Evolutionary conservation across 2,113 vertebrate species (phyloP).

Genomic region (Naja naja): DNA sequence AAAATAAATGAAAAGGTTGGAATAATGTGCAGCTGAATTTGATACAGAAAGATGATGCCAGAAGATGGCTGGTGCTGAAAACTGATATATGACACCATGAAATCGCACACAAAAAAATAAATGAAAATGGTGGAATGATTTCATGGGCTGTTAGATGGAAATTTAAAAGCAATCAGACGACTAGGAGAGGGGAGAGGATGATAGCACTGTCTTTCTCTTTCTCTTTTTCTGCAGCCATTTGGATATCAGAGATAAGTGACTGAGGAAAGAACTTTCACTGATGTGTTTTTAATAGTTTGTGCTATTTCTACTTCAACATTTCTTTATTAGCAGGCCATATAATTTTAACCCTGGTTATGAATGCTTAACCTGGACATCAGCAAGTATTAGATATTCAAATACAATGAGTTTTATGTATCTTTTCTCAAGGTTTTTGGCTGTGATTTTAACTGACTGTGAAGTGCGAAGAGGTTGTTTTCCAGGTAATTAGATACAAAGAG

Average conservation of each 20-base stretch:
- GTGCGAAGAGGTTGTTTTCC: constrained; percentile 17
- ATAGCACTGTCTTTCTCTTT: constrained; percentile 10
- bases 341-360: constrained; percentile 45
- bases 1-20: constrained; percentile 39
- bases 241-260: constrained; percentile 28
- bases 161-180: constrained; percentile 45
- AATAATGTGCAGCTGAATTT: constrained; percentile 32
- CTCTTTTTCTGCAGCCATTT: constrained; percentile 13
- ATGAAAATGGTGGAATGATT: constrained; percentile 57
- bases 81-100: constrained; percentile 55
- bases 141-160: constrained; percentile 48
- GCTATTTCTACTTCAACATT: constrained; percentile 47
- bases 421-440: constrained; percentile 29
- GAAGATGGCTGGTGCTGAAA: constrained; percentile 57
- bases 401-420: constrained; percentile 35
- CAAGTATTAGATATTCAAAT: constrained; percentile 44
- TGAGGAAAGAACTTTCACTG: constrained; percentile 39
- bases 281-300: neutral
- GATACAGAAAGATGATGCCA: constrained; percentile 41
- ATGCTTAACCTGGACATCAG: constrained; percentile 49
- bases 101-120: constrained; percentile 55
- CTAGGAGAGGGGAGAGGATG: constrained; percentile 21
- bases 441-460: constrained; percentile 46
- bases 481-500: constrained; percentile 5
- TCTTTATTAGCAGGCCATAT: constrained; percentile 53